A percentile compares a stretch with the other conserved stretches of the same genome.
Evolutionary conservation across 92 coral and sea anemone genomes (phyloP).

Genomic region (Phenganax marumi): DNA sequence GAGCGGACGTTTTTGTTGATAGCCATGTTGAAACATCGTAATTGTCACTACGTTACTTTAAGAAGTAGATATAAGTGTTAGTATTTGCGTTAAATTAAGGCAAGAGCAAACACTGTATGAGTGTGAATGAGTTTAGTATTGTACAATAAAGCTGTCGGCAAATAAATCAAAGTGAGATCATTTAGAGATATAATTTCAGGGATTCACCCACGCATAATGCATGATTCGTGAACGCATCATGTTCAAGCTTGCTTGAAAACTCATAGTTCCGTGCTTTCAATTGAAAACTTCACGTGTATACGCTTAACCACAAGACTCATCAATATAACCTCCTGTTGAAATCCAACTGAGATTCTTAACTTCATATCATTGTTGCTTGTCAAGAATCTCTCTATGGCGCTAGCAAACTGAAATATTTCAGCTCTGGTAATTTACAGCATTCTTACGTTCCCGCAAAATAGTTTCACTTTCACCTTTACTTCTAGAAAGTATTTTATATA

Average conservation of each 20-base stretch:
- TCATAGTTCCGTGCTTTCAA: not conserved
- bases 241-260: not conserved
- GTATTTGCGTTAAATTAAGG: conserved; percentile 29
- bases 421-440: not conserved
- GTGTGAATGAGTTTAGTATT: conserved; percentile 33
- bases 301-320: conserved; percentile 1
- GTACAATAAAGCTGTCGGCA: conserved; percentile 35
- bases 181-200: conserved; percentile 24
- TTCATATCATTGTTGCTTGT: not conserved
- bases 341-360: conserved; percentile 14
- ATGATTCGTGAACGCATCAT: not conserved
- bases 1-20: not conserved
- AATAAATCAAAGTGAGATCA: conserved; percentile 31
- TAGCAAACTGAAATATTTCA: not conserved
- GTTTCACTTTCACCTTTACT: not conserved
- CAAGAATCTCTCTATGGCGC: conserved; percentile 3
- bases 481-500: conserved; percentile 29
- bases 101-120: not conserved
- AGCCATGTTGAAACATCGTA: not conserved
- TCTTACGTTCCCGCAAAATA: not conserved
- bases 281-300: not conserved
- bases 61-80: not conserved
- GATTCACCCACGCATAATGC: conserved; percentile 21
- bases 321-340: conserved; percentile 22
- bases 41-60: not conserved